A percentile compares a stretch with the other conserved stretches of the same genome.
Evolutionary conservation across 1,140 invertebrate species (phyloP).

Genomic region (Dendroctonus valens): DNA sequence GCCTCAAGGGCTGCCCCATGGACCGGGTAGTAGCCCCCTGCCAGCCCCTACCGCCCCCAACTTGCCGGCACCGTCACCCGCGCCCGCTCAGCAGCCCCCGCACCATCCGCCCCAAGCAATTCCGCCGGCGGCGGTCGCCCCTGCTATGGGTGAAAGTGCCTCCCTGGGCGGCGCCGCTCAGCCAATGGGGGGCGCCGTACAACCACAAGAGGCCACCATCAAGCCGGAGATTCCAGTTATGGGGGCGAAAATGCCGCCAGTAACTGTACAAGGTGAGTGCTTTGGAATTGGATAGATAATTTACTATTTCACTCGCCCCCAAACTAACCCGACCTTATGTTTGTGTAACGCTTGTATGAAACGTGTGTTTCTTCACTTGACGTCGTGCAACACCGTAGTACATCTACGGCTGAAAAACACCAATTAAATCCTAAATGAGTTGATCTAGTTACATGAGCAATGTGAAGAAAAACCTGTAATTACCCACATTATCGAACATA

Average conservation of each 20-base stretch:
- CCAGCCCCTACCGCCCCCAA: slow-evolving; percentile 48
- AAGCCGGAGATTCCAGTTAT: slow-evolving; percentile 26
- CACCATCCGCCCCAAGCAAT: slow-evolving; percentile 45
- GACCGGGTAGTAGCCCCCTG: slow-evolving; percentile 45
- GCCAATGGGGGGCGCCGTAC: slow-evolving; percentile 30
- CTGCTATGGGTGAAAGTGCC: slow-evolving; percentile 32
- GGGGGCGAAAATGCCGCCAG: slow-evolving; percentile 24
- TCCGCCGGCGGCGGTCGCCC: slow-evolving; percentile 38
- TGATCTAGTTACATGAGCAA: too few species aligned
- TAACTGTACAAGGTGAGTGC: slow-evolving; percentile 24
- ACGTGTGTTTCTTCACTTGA: too few species aligned
- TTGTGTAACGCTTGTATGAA: too few species aligned
- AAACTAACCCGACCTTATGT: too few species aligned
- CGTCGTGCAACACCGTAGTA: not conserved
- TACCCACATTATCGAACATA: too few species aligned
- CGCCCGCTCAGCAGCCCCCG: slow-evolving; percentile 53
- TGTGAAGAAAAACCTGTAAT: too few species aligned
- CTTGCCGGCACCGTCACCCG: slow-evolving; percentile 56
- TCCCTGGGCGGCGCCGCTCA: slow-evolving; percentile 26
- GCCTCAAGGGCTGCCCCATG: slow-evolving; percentile 44
- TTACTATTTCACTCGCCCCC: too few species aligned
- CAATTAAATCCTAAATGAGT: too few species aligned
- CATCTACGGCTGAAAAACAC: not conserved
- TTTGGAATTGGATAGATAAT: not conserved
- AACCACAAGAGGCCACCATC: slow-evolving; percentile 31